Evolutionary conservation across 2,888 invertebrate genomes (phyloP), one percentile per base, ranked within the genome.

Genomic region (Argyresthia albistria): DNA sequence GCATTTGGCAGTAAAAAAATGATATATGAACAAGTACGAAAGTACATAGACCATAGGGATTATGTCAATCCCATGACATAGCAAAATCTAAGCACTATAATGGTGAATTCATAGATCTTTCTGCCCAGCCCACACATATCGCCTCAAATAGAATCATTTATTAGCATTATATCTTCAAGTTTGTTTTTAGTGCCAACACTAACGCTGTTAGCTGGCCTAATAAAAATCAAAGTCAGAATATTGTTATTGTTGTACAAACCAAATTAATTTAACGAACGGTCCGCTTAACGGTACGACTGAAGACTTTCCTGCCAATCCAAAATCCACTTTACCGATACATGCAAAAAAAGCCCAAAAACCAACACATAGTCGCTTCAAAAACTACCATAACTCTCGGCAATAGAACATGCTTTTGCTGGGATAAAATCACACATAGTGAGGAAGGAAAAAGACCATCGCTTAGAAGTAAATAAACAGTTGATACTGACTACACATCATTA

Each of bases 381-480:
- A 62, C 53, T 60, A 63, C 42, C 0, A 0, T 48, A 36, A 15
- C 48, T 1, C 8, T 42, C 15, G 10, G 43, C 7, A 56, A 64
- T 70, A 73, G 57, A 66, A 63, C 56, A 56, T 56, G 58, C 55
- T 69, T 69, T 67, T 43, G 58, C 51, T 54, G 49, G 57, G 54
- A 53, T 51, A 35, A 57, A 56, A 56, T 57, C 51, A 52, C 54
- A 67, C 67, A 67, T 79, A 67, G 62, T 67, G 63, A 67, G 55
- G 55, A 59, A 58, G 56, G 63, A 56, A 58, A 57, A 58, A 62
- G 61, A 66, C 64, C 62, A 62, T 59, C 64, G 57, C n/a, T n/a
- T n/a, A 67, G 66, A 74, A 73, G 78, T 81, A 83, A 83, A 84
- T 82, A 83, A 86, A 86, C 82, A 83, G 79, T 82, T 77, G 81